phyloP scores from a whole-genome alignment of 2,113 vertebrate genomes.

The Chloropsis cyanopogon region DNA sequence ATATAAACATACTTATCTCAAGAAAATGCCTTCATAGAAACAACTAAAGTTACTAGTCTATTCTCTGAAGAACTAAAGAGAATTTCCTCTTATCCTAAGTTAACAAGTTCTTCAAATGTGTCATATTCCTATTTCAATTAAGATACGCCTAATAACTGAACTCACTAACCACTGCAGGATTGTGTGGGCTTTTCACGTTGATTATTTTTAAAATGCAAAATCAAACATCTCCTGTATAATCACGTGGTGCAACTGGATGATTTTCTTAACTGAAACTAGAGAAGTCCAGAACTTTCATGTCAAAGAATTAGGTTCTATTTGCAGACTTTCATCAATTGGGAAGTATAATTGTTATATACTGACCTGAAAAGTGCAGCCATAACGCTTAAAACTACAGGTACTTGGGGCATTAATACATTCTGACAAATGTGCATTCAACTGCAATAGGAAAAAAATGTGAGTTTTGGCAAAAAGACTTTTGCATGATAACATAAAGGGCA shows the following conservation, averaged over 20 bases:
- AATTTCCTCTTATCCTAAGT: not conserved
- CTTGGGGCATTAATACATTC: slow-evolving; percentile 98
- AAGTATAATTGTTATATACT: slow-evolving; percentile 79
- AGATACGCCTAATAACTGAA: not conserved
- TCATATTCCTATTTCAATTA: not conserved
- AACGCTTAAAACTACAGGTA: slow-evolving; percentile 92
- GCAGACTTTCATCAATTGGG: slow-evolving; percentile 70
- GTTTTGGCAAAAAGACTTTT: slow-evolving; percentile 75
- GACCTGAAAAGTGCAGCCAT: slow-evolving; percentile 96
- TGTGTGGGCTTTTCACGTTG: not conserved
- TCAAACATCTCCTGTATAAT: not conserved
- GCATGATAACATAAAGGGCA: slow-evolving; percentile 74
- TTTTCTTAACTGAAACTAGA: slow-evolving; percentile 34
- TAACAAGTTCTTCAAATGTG: not conserved
- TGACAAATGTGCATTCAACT: slow-evolving; percentile 86
- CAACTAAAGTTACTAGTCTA: not conserved
- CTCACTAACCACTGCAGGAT: not conserved
- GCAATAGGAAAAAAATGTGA: slow-evolving; percentile 81
- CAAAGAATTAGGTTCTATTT: slow-evolving; percentile 66
- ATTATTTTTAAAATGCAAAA: slow-evolving; percentile 16
- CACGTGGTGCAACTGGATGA: slow-evolving; percentile 33
- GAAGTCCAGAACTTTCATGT: slow-evolving; percentile 44
- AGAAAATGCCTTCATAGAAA: not conserved
- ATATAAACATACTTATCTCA: slow-evolving; percentile 45
- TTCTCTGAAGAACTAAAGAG: not conserved